Evolutionary conservation across 1,140 invertebrate genomes (phyloP).

Genomic region (Drosophila funebris): DNA sequence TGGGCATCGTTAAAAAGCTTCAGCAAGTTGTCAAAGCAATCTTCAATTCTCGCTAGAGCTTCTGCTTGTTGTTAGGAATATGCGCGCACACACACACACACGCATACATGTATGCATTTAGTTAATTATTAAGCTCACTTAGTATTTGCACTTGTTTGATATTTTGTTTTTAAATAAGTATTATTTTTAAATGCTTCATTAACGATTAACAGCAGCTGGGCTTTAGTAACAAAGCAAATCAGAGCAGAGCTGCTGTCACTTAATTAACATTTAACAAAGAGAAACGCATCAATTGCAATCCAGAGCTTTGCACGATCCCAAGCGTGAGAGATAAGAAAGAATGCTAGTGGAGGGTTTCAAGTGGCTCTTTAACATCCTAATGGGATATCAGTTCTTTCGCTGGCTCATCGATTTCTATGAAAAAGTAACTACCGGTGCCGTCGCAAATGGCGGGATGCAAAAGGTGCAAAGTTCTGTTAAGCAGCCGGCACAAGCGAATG

Average conservation of each 20-base stretch:
- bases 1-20: conserved; percentile 24
- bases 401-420: conserved; percentile 61
- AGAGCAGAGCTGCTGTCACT: not conserved
- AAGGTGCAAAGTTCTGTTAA: conserved; percentile 46
- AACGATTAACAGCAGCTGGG: conserved; percentile 22
- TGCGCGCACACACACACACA: not conserved
- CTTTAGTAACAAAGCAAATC: not conserved
- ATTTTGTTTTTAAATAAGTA: not conserved
- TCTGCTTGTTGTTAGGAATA: not conserved
- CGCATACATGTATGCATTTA: not conserved
- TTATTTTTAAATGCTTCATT: conserved; percentile 26
- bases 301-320: conserved; percentile 13
- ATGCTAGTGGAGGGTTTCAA: conserved; percentile 58
- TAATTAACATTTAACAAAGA: conserved; percentile 11
- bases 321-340: not conserved
- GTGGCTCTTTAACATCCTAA: conserved; percentile 58
- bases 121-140: conserved; percentile 25
- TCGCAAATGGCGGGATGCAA: conserved; percentile 1
- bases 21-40: conserved; percentile 1
- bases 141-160: conserved; percentile 25
- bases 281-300: conserved; percentile 35
- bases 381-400: conserved; percentile 70
- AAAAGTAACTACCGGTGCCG: conserved; percentile 36
- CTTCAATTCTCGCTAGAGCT: conserved; percentile 17
- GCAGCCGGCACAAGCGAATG: conserved; percentile 29